phyloP scores from a whole-genome alignment of 2,797 vertebrate genomes.

The Naso thynnoides region DNA sequence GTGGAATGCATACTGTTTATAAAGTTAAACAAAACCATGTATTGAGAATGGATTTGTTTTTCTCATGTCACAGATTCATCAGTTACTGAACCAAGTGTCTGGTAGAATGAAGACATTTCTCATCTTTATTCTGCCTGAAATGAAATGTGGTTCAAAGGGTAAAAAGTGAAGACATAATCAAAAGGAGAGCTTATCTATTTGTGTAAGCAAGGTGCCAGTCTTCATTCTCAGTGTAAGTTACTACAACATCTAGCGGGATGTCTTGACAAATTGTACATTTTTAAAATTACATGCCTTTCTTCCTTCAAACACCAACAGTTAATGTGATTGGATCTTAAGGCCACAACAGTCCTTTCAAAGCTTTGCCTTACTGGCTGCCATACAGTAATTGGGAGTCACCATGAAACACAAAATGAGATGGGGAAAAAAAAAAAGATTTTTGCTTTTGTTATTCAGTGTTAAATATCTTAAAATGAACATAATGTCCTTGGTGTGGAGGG shows the following conservation, averaged over 20 bases:
- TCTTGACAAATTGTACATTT: neutral
- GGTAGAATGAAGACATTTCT: neutral
- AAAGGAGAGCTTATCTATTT: neutral
- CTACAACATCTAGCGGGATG: neutral
- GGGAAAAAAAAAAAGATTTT: conserved; percentile 8
- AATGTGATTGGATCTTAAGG: conserved; percentile 35
- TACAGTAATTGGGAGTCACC: neutral
- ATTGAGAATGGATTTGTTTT: conserved; percentile 1
- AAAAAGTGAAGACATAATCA: neutral
- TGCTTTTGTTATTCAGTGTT: conserved; percentile 55
- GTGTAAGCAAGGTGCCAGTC: neutral
- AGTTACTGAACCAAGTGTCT: conserved; percentile 6
- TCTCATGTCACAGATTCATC: neutral
- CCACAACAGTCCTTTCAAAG: conserved; percentile 28
- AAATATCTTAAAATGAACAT: conserved; percentile 38
- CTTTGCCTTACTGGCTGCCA: conserved; percentile 1
- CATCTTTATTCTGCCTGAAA: conserved; percentile 18
- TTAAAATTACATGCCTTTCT: neutral
- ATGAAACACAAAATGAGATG: conserved; percentile 19
- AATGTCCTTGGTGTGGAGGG: conserved; percentile 31
- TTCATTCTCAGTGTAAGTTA: conserved; percentile 5
- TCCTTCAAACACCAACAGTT: conserved; percentile 1
- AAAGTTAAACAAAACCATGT: conserved; percentile 3
- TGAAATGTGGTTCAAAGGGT: conserved; percentile 7
- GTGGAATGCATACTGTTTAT: neutral